Percentiles rank a stretch among this genome's conserved stretches.
phyloP scores from a whole-genome alignment of 2,888 invertebrate genomes.

The Drosophila limbata region DNA sequence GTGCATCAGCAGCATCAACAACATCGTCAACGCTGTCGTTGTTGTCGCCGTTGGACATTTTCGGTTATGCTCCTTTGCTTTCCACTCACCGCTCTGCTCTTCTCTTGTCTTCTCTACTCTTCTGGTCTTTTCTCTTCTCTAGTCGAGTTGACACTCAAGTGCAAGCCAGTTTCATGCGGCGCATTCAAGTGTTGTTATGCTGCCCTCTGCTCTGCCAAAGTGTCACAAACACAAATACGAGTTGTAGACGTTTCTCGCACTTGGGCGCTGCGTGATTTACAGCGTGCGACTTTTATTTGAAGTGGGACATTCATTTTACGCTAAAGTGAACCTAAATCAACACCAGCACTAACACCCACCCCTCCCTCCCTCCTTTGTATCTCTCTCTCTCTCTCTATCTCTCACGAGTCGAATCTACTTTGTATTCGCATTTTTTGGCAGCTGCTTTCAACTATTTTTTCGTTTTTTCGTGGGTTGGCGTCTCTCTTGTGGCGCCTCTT shows the following conservation, averaged over 20 bases:
- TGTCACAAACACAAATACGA: constrained; percentile 78
- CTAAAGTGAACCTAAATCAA: constrained; percentile 81
- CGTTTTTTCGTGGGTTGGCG: constrained; percentile 3
- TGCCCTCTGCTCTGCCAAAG: constrained; percentile 51
- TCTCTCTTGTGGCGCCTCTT: constrained; percentile 65
- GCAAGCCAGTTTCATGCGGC: constrained; percentile 74
- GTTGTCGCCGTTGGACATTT: constrained; percentile 70
- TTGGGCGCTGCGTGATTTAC: constrained; percentile 75
- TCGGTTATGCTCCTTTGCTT: constrained; percentile 30
- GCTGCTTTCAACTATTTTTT: constrained; percentile 41
- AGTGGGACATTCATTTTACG: constrained; percentile 80
- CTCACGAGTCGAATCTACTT: constrained; percentile 13
- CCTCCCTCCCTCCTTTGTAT: constrained; percentile 1
- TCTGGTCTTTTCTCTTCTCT: constrained; percentile 9
- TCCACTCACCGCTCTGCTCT: not conserved
- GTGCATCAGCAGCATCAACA: constrained; percentile 53
- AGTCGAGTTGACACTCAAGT: constrained; percentile 71
- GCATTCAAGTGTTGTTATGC: constrained; percentile 64
- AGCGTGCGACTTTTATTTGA: constrained; percentile 80
- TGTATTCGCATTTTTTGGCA: constrained; percentile 63
- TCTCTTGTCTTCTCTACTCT: not conserved
- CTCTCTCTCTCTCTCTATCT: not conserved
- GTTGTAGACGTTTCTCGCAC: constrained; percentile 35
- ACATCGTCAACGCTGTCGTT: constrained; percentile 51
- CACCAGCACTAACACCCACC: constrained; percentile 52